Base-by-base conservation (phyloP, 2,797 vertebrate genomes). In the Heliangelus exortis region DNA sequence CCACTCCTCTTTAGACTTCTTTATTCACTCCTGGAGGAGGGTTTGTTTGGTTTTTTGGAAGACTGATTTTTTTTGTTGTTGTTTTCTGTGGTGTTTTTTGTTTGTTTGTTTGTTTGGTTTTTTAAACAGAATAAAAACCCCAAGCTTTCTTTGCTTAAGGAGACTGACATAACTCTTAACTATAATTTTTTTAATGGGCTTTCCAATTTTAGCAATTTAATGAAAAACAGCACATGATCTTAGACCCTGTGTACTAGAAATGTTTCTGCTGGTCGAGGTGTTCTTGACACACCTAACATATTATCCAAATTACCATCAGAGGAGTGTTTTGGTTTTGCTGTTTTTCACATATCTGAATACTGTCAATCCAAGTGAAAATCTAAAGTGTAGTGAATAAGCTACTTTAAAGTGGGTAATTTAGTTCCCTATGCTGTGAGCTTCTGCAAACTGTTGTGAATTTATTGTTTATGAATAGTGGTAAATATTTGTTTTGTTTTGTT, bases 241-340 rank as follows among this genome's bases (percentile, higher is more conserved):
- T 50, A 72, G 47, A 57, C 51, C 5, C 48, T 33, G 34, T 41
- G 36, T 58, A 43, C 16, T 90, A 31, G 75, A 79, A 94, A 47
- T 50, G 48, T 17, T 63, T 93, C 59, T 96, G 62, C 72, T 92
- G 33, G 65, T 84, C 69, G 54, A 73, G 91, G n/a, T 84, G 85
- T 90, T 55, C 43, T 91, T 67, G 63, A 76, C 80, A 76, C 71
- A 54, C 85, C 83, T 89, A 68, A 54, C 23, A 21, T 69, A 41
- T 55, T 93, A 84, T 57, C 34, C 28, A 41, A 12, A 85, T 86
- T 88, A 69, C 33, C 26, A 69, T 73, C 55, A 43, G 41, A 90
- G 72, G 73, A 78, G 62, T 63, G 69, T 84, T 88, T 92, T 91
- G 31, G 55, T 50, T 89, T 83, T 94, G 48, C n/a, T 94, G 20